These are phyloP conservation scores for Achatina immaculata DNA, from an alignment of 1,140 invertebrate genomes.

Conservation along the genomic window DNA sequence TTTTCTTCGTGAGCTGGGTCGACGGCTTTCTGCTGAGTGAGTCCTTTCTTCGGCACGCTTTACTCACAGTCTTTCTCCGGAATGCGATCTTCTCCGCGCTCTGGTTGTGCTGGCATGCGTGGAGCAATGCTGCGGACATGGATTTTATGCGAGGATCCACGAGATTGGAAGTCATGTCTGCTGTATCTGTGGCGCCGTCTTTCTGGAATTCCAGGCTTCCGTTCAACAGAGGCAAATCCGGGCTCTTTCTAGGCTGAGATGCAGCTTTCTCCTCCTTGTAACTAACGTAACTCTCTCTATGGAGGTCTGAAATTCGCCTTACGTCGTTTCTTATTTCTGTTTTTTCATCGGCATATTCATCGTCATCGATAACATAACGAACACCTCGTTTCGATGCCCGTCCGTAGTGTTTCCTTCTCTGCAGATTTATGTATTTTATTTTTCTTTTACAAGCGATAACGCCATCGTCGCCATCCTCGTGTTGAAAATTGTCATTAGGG, in stretches of 20 bases:
- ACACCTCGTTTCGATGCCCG: slow-evolving; percentile 4
- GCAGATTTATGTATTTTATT: neutral
- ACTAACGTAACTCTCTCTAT: too few relatives aligned
- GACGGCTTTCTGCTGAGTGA: neutral
- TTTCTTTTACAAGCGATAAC: neutral
- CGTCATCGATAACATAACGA: slow-evolving; percentile 15
- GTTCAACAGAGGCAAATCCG: too few relatives aligned
- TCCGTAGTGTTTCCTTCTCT: neutral
- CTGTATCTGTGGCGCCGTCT: too few relatives aligned
- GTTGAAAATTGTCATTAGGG: neutral
- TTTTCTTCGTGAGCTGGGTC: neutral
- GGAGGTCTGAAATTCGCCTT: neutral
- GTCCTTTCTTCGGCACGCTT: neutral
- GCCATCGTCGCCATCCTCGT: neutral
- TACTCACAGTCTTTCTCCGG: neutral
- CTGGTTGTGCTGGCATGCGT: neutral
- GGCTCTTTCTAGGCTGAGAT: too few relatives aligned
- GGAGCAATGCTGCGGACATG: slow-evolving; percentile 12
- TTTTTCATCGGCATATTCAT: neutral
- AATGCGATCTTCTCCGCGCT: slow-evolving; percentile 26
- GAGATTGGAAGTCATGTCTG: neutral
- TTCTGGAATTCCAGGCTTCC: neutral
- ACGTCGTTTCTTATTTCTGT: neutral
- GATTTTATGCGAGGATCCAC: slow-evolving; percentile 27
- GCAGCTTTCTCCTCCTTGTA: too few relatives aligned